Evolutionary conservation across 2,888 invertebrate genomes (phyloP), one percentile per base, ranked within the genome.

Genomic region (Tinea trinotella): DNA sequence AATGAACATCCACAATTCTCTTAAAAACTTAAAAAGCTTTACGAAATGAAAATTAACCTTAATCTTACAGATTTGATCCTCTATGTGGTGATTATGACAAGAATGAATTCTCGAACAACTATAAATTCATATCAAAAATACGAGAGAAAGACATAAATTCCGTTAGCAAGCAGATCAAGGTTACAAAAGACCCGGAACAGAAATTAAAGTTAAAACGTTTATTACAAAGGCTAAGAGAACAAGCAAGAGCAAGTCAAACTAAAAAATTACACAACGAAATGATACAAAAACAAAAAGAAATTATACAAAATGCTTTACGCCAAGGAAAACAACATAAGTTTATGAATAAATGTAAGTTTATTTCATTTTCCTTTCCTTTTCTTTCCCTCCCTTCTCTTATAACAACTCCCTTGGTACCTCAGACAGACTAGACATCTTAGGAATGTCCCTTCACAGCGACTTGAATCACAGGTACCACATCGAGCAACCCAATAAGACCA

Each of bases 31-130:
- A n/a, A n/a, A n/a, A n/a, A n/a, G n/a, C n/a, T n/a, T n/a, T n/a
- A n/a, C n/a, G n/a, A n/a, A 22, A 22, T 22, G 7, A 22, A 22
- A 22, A 5, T 22, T 22, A 3, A 5, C 22, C 7, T 22, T 5
- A 22, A 30, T 4, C 30, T 69, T 70, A 1, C 64, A 88, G 97
- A 60, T 97, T 96, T 82, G 96, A 97, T 69, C 91, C 92, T 17
- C 84, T 93, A 0, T 94, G 95, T 63, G 97, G 97, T 2, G 88
- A 89, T 49, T 96, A 90, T 71, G 89, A 94, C 67, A 88, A 92
- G 54, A 90, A 90, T 61, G 81, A 88, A 18, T 97, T 96, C 68
- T 89, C 91, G 55, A 87, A 90, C 55, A 90, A 94, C 64, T 97
- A 96, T 65, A 88, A 89, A 57, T 97, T 97, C 71, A 65, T 97